Base-by-base conservation (phyloP, 2,113 vertebrate genomes). In the Crotalus horridus region DNA sequence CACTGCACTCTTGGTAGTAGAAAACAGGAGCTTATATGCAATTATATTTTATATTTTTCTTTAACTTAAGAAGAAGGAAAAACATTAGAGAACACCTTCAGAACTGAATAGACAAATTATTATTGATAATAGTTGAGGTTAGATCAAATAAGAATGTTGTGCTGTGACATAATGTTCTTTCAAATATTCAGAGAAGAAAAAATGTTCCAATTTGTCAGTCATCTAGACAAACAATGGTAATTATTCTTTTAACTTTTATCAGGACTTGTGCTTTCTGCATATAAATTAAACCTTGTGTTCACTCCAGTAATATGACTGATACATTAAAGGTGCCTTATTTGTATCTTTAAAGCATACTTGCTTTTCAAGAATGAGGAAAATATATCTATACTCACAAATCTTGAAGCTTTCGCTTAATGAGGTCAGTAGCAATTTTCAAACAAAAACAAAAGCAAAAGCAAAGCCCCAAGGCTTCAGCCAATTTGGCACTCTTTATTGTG, bases 241-340 rank as follows among this genome's bases (percentile, higher is more conserved):
- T 96, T 97, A 97, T 96, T 97, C 94, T 96, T 94, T 96, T 96
- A 96, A 96, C 96, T 96, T 96, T 93, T 92, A 91, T 93, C 94
- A 89, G 95, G 96, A 95, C 92, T 96, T 95, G 90, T 94, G 95
- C 93, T 90, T 89, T 94, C 56, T 95, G 97, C 96, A 96, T 96
- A 95, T 91, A 61, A 95, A 96, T 89, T 91, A 95, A 93, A 11
- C 92, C 43, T 93, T 92, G 90, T 95, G 5, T 88, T 91, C 88
- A 39, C 90, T 93, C 43, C 51, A 86, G 56, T 81, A 87, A 89
- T 64, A 94, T 93, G 51, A 64, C 85, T 20, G 8, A 12, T 74
- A 55, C 11, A 93, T 92, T 61, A 54, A 85, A 92, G 93, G 92
- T 86, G n/a, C 46, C 1, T 89, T 89, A 51, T 88, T 89, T 89